These are phyloP conservation scores for Albula goreensis DNA, from an alignment of 2,113 vertebrate genomes.

Conservation along the genomic window DNA sequence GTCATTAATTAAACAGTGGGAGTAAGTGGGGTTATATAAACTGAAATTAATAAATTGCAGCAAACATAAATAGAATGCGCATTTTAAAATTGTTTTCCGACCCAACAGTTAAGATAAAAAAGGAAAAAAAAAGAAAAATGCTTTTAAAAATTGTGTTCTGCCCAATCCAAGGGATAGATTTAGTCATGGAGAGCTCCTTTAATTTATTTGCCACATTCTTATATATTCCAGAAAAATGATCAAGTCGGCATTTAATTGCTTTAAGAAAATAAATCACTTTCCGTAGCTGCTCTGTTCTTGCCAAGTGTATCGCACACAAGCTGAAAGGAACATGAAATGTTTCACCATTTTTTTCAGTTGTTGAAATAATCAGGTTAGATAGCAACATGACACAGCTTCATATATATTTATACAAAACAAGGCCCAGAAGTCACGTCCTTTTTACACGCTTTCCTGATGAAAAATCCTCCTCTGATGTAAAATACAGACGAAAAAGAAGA, in stretches of 20 bases:
- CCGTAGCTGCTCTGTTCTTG: slow-evolving; percentile 58
- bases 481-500: neutral
- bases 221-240: slow-evolving; percentile 65
- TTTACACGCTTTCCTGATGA: neutral
- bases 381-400: slow-evolving; percentile 1
- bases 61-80: slow-evolving; percentile 62
- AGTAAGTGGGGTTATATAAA: slow-evolving; percentile 74
- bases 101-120: slow-evolving; percentile 57
- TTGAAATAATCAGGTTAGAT: slow-evolving; percentile 9
- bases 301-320: slow-evolving; percentile 61
- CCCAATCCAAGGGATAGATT: slow-evolving; percentile 67
- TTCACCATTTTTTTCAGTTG: slow-evolving; percentile 51
- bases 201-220: slow-evolving; percentile 72
- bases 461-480: neutral
- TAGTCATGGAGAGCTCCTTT: slow-evolving; percentile 72
- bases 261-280: slow-evolving; percentile 69
- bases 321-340: slow-evolving; percentile 60
- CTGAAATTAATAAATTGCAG: slow-evolving; percentile 69
- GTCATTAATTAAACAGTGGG: slow-evolving; percentile 75
- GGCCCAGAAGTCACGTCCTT: slow-evolving; percentile 3
- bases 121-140: slow-evolving; percentile 59
- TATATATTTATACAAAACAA: neutral
- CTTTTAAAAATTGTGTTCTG: slow-evolving; percentile 50
- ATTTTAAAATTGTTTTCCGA: slow-evolving; percentile 62
- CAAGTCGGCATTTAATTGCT: slow-evolving; percentile 76